Percentiles rank a stretch among this genome's conserved stretches.
phyloP scores from a whole-genome alignment of 2,797 vertebrate species.

The Vireo griseus region DNA sequence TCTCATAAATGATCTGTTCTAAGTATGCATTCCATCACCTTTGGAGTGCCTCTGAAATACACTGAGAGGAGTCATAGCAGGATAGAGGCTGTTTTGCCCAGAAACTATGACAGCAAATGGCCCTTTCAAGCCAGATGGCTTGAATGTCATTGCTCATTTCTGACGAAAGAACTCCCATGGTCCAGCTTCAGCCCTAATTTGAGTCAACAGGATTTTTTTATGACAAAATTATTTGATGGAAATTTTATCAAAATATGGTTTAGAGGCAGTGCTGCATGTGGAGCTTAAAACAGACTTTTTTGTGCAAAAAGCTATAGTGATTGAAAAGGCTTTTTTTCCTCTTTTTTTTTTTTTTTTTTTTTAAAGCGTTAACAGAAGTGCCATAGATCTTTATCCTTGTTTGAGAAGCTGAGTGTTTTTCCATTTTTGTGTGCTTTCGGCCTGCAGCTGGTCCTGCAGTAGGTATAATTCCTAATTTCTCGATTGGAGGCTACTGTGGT shows the following conservation, averaged over 20 bases:
- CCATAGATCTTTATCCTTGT: not conserved
- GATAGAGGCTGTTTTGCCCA: not conserved
- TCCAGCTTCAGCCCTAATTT: not conserved
- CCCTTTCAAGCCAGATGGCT: not conserved
- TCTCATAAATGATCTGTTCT: not conserved
- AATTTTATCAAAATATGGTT: not conserved
- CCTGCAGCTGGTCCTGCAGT: not conserved
- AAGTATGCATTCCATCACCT: not conserved
- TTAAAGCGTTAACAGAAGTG: not conserved
- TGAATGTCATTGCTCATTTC: not conserved
- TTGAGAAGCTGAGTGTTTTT: not conserved
- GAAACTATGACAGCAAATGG: not conserved
- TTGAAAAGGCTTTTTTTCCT: not conserved
- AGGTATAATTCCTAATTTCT: not conserved
- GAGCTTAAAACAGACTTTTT: not conserved
- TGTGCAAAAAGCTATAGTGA: not conserved
- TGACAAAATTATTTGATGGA: not conserved
- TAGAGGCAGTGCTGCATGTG: not conserved
- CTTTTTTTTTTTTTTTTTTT: not conserved
- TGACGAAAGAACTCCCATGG: not conserved
- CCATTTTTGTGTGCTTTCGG: not conserved
- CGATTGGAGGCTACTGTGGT: fast-evolving
- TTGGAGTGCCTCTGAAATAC: not conserved
- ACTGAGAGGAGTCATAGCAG: not conserved
- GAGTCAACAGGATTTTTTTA: not conserved